A percentile compares a stretch with the other conserved stretches of the same genome.
Conservation (phyloP, 1,140 invertebrate genomes). For the Drosophila baimaii region DNA sequence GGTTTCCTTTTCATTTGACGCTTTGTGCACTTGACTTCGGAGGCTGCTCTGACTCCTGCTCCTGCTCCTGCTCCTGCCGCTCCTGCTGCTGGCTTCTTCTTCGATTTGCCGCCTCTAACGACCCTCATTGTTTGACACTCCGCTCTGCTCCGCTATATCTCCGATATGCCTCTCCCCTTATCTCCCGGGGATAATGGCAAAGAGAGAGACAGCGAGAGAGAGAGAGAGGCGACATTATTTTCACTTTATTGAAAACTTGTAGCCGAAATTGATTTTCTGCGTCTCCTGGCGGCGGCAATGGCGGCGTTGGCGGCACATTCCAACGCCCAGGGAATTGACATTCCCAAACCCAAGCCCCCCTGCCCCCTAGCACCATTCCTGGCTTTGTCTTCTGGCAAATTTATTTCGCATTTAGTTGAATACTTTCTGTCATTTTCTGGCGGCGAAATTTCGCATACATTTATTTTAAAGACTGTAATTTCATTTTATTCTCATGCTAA, state of each 20-base stretch:
- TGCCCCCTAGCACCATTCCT: neutral
- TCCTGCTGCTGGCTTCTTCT: slow-evolving; percentile 32
- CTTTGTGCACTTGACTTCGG: slow-evolving; percentile 81
- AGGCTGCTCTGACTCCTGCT: slow-evolving; percentile 22
- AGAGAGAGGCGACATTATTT: slow-evolving; percentile 69
- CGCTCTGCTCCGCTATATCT: slow-evolving; percentile 34
- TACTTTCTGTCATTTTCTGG: slow-evolving; percentile 73
- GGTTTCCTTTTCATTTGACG: slow-evolving; percentile 80
- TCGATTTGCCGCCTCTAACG: slow-evolving; percentile 79
- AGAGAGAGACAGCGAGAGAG: slow-evolving; percentile 26
- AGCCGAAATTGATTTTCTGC: slow-evolving; percentile 80
- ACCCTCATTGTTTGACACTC: slow-evolving; percentile 82
- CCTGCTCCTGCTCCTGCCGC: slow-evolving; percentile 2
- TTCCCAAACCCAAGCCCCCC: slow-evolving; percentile 37
- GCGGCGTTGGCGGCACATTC: slow-evolving; percentile 55
- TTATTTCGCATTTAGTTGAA: slow-evolving; percentile 82
- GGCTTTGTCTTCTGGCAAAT: slow-evolving; percentile 73
- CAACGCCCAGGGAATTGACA: slow-evolving; percentile 74
- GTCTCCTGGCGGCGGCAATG: slow-evolving; percentile 62
- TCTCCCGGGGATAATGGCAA: slow-evolving; percentile 70
- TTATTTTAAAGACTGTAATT: slow-evolving; percentile 83
- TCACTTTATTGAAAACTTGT: slow-evolving; percentile 83
- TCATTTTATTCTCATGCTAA: slow-evolving; percentile 78
- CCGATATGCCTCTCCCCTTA: slow-evolving; percentile 41
- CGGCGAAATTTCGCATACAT: slow-evolving; percentile 76